Conservation (phyloP, 2,888 invertebrate genomes). For the Tiliacea aurago region DNA sequence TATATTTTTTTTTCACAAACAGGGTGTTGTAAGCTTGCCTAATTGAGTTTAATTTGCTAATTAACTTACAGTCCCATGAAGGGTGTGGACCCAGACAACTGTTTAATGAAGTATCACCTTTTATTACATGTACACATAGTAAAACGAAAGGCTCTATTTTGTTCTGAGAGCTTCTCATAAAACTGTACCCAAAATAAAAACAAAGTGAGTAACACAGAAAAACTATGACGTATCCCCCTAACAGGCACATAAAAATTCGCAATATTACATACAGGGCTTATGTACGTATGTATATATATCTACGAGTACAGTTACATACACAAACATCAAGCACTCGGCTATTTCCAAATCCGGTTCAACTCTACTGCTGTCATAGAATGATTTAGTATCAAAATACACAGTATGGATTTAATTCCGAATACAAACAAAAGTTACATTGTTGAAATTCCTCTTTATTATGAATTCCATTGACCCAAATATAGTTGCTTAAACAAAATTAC, state of each 20-base stretch:
- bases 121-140: slow-evolving; percentile 60
- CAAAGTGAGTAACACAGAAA: slow-evolving; percentile 33
- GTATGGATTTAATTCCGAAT: slow-evolving; percentile 47
- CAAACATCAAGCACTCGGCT: slow-evolving; percentile 27
- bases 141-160: slow-evolving; percentile 58
- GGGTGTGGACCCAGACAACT: slow-evolving; percentile 63
- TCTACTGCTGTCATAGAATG: slow-evolving; percentile 48
- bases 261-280: slow-evolving; percentile 15
- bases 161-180: slow-evolving; percentile 50
- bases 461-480: slow-evolving; percentile 69
- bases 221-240: slow-evolving; percentile 19
- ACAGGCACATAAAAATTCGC: slow-evolving; percentile 1
- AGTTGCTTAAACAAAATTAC: slow-evolving; percentile 64
- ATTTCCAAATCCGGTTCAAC: slow-evolving; percentile 43
- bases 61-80: slow-evolving; percentile 70
- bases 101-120: slow-evolving; percentile 56
- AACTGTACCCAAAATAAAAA: slow-evolving; percentile 43
- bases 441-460: slow-evolving; percentile 61
- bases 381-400: slow-evolving; percentile 53
- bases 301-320: slow-evolving; percentile 9
- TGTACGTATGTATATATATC: not conserved
- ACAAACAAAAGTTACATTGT: slow-evolving; percentile 57
- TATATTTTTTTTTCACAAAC: slow-evolving; percentile 17
- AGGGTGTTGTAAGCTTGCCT: slow-evolving; percentile 57
- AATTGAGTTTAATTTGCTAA: slow-evolving; percentile 76